Evolutionary conservation across 2,113 vertebrate species (phyloP), one percentile per base, ranked within the genome.

Genomic region (Aphelocoma coerulescens): DNA sequence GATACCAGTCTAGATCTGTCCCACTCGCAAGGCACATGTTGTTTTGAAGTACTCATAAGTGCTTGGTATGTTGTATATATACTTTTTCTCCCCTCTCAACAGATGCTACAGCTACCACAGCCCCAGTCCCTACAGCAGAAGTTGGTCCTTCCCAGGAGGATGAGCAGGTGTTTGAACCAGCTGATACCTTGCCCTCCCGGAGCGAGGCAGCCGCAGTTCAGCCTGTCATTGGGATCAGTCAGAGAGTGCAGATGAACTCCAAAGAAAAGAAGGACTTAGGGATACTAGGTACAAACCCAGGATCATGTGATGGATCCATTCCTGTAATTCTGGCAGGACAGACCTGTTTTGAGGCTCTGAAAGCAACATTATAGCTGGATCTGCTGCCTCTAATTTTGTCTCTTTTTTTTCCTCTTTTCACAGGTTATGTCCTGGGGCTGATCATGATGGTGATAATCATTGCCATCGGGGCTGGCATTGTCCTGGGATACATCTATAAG

Each of bases 221-320:
- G 97, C 98, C 99, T 0, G 96, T 99, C 77, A 95, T 99, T 78
- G 99, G 99, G 22, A 98, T 99, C 97, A 99, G 98, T 80, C 99
- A 99, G 97, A 97, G 98, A 49, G 99, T 99, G 39, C 98, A 97
- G 85, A 98, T 97, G 74, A 98, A 97, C 55, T 97, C 99, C 65
- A 98, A 98, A 69, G 98, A 98, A 91, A 99, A 99, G 91, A 99
- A 99, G 94, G 99, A 99, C 95, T 97, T 99, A 1, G 99, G 99
- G 74, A 98, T 96, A 18, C 62, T 98, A 65, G 99, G 99, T 99
- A 98, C 46, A 95, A 87, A 55, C 16, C 20, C 35, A 49, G 46
- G 35, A 41, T 71, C 10, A 1, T 2, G 3, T 24, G 44, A 58
- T 55, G 35, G 54, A 32, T 82, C 52, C 63, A 17, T 59, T 71